These are phyloP conservation scores for Percopsis omiscomaycus DNA, from an alignment of 2,797 vertebrate genomes.

Conservation along the genomic window DNA sequence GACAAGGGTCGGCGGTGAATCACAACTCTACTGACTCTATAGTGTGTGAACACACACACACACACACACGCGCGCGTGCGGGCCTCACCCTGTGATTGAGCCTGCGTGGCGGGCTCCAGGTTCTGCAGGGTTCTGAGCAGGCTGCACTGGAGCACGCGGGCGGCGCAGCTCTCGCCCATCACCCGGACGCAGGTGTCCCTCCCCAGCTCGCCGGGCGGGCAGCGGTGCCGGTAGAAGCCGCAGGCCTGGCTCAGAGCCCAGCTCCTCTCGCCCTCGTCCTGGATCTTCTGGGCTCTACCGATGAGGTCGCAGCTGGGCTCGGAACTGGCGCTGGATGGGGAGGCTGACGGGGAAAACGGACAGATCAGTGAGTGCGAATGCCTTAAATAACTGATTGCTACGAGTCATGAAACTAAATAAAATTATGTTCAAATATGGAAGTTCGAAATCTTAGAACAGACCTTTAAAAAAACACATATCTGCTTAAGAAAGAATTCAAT, in stretches of 20 bases:
- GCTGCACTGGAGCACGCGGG: slow-evolving; percentile 80
- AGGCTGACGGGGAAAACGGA: slow-evolving; percentile 39
- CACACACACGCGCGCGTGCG: background rate
- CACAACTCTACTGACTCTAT: background rate
- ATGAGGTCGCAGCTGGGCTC: slow-evolving; percentile 84
- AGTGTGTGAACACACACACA: background rate
- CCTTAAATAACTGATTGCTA: too few species aligned
- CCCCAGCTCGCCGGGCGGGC: slow-evolving; percentile 60
- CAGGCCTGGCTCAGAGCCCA: slow-evolving; percentile 86
- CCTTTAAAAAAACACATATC: too few species aligned
- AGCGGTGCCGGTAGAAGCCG: slow-evolving; percentile 81
- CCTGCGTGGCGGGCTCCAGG: slow-evolving; percentile 74
- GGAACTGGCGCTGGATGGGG: slow-evolving; percentile 51
- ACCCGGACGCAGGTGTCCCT: slow-evolving; percentile 74
- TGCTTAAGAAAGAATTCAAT: too few species aligned
- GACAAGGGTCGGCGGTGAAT: background rate
- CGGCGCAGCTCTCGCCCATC: slow-evolving; percentile 84
- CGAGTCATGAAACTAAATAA: too few species aligned
- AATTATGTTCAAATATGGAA: too few species aligned
- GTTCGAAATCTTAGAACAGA: too few species aligned
- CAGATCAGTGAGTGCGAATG: background rate
- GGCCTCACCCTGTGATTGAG: slow-evolving; percentile 69
- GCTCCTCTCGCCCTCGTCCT: slow-evolving; percentile 78
- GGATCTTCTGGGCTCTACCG: slow-evolving; percentile 73
- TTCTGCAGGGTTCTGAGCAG: slow-evolving; percentile 79